Evolutionary conservation across 2,888 invertebrate genomes (phyloP).

Genomic region (Synergus gifuensis): DNA sequence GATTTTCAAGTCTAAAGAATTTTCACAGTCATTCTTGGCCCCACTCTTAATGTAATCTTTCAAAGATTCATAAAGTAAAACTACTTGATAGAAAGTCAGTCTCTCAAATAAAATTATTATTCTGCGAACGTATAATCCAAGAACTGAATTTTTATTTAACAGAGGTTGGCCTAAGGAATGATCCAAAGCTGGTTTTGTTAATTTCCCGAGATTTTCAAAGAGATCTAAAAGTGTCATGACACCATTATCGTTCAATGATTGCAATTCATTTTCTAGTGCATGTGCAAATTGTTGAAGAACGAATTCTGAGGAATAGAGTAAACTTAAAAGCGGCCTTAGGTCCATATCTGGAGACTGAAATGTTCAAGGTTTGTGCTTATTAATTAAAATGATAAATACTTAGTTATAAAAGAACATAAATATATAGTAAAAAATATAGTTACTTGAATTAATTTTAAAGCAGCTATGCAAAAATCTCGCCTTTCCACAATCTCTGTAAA

Average conservation of each 20-base stretch:
- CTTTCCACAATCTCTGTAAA: conserved; percentile 80
- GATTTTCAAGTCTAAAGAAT: conserved; percentile 51
- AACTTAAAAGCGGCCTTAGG: conserved; percentile 83
- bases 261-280: conserved; percentile 81
- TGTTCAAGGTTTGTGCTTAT: conserved; percentile 47
- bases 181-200: conserved; percentile 79
- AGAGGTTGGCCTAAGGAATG: conserved; percentile 65
- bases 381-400: conserved; percentile 27
- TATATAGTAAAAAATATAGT: neutral
- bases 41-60: conserved; percentile 55
- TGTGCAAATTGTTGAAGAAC: conserved; percentile 81
- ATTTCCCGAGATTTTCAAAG: conserved; percentile 83
- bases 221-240: conserved; percentile 81
- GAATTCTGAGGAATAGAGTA: conserved; percentile 83
- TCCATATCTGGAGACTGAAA: conserved; percentile 88
- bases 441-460: conserved; percentile 89
- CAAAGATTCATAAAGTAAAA: conserved; percentile 80
- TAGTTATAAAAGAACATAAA: neutral
- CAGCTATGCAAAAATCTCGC: conserved; percentile 89
- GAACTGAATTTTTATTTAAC: conserved; percentile 75
- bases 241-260: conserved; percentile 81
- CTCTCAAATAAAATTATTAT: conserved; percentile 90
- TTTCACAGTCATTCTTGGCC: conserved; percentile 46
- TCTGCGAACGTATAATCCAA: conserved; percentile 90
- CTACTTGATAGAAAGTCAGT: conserved; percentile 90